Evolutionary conservation across 2,113 vertebrate genomes (phyloP).

Genomic region (Nansenia antarctica): DNA sequence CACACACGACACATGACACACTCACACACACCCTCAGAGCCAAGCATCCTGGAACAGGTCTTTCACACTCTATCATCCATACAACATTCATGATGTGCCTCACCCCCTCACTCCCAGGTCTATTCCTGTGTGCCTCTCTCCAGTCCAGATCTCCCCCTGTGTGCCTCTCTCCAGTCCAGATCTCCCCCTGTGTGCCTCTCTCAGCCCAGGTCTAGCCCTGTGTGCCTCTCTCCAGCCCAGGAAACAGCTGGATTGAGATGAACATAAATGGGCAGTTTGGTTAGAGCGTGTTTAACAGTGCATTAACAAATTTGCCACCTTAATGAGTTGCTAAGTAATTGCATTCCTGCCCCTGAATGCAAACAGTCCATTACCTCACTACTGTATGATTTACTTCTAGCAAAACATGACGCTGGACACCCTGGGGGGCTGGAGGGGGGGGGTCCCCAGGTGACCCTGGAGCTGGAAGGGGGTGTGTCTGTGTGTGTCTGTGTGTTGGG

Average conservation of each 20-base stretch:
- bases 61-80: slow-evolving; percentile 45
- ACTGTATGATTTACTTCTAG: slow-evolving; percentile 56
- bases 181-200: slow-evolving; percentile 28
- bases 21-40: not conserved
- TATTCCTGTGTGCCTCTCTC: slow-evolving; percentile 25
- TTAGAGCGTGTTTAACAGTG: slow-evolving; percentile 63
- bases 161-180: slow-evolving; percentile 13
- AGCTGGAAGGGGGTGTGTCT: not conserved
- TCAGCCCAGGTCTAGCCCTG: slow-evolving; percentile 41
- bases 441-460: not conserved
- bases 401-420: slow-evolving; percentile 41
- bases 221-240: slow-evolving; percentile 46
- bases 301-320: slow-evolving; percentile 64
- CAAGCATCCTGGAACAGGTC: slow-evolving; percentile 8
- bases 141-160: slow-evolving; percentile 22
- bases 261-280: slow-evolving; percentile 63
- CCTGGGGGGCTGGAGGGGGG: slow-evolving; percentile 42
- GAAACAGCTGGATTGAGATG: slow-evolving; percentile 62
- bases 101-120: slow-evolving; percentile 6
- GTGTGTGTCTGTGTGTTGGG: no score
- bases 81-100: slow-evolving; percentile 43
- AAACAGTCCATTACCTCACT: slow-evolving; percentile 63
- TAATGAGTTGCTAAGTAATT: slow-evolving; percentile 68
- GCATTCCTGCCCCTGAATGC: slow-evolving; percentile 61
- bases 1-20: not conserved